Evolutionary conservation across 2,797 vertebrate species (phyloP).

Genomic region (Gadopsis bispinosus): DNA sequence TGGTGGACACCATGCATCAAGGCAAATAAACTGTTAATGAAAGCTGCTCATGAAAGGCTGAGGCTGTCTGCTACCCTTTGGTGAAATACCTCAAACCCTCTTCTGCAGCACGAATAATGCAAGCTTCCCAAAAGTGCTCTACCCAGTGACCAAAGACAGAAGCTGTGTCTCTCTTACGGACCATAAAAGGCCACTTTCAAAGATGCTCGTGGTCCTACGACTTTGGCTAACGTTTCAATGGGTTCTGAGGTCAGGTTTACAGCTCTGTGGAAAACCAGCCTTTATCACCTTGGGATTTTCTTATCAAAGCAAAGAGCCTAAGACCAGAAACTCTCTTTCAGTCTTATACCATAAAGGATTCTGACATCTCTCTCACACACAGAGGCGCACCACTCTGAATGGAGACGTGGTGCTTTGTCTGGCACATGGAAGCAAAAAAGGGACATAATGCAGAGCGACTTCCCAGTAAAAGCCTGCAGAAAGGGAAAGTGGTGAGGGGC

Average conservation of each 20-base stretch:
- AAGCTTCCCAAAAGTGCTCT: conserved; percentile 47
- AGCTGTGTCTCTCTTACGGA: conserved; percentile 47
- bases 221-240: conserved; percentile 59
- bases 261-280: conserved; percentile 31
- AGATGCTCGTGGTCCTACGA: conserved; percentile 49
- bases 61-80: conserved; percentile 31
- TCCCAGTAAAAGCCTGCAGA: conserved; percentile 44
- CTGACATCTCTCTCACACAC: conserved; percentile 18
- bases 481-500: conserved; percentile 31
- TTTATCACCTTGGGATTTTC: conserved; percentile 36
- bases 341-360: conserved; percentile 23
- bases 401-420: conserved; percentile 31
- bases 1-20: conserved; percentile 19
- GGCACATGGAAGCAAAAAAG: conserved; percentile 34
- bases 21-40: conserved; percentile 32
- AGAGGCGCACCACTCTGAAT: conserved; percentile 29
- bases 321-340: conserved; percentile 33
- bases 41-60: conserved; percentile 31
- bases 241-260: conserved; percentile 59
- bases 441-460: conserved; percentile 29
- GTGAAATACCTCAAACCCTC: conserved; percentile 61
- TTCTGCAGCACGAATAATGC: conserved; percentile 44
- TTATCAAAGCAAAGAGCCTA: conserved; percentile 26
- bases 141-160: conserved; percentile 54
- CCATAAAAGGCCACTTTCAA: conserved; percentile 80